Evolutionary conservation across 2,113 vertebrate genomes (phyloP).

Genomic region (Urocynchramus pylzowi): DNA sequence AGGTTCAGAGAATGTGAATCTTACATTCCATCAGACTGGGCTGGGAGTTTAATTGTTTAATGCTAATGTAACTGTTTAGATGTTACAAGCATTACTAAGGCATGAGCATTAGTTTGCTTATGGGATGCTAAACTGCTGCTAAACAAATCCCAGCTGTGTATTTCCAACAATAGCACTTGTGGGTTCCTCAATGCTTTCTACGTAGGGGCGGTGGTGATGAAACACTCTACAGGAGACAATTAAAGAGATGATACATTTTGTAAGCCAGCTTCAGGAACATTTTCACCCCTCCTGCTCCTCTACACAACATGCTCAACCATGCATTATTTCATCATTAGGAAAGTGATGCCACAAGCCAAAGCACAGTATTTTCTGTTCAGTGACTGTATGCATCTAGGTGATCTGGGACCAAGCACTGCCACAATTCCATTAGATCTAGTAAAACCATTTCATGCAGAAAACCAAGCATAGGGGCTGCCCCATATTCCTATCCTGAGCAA

Average conservation of each 20-base stretch:
- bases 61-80: not conserved
- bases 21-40: not conserved
- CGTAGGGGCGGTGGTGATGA: not conserved
- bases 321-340: not conserved
- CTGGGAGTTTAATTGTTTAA: not conserved
- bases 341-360: not conserved
- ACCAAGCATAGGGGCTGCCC: not conserved
- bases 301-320: not conserved
- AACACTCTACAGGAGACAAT: not conserved
- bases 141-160: not conserved
- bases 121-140: not conserved
- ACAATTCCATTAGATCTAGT: not conserved
- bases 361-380: not conserved
- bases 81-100: not conserved
- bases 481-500: not conserved
- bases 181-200: not conserved
- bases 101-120: not conserved
- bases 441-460: not conserved
- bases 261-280: not conserved
- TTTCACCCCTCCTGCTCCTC: not conserved
- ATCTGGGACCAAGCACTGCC: not conserved
- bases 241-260: not conserved
- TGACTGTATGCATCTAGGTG: not conserved
- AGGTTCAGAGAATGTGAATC: no score
- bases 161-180: not conserved